Evolutionary conservation across 2,888 invertebrate species (phyloP).

Genomic region (Chorisops tibialis): DNA sequence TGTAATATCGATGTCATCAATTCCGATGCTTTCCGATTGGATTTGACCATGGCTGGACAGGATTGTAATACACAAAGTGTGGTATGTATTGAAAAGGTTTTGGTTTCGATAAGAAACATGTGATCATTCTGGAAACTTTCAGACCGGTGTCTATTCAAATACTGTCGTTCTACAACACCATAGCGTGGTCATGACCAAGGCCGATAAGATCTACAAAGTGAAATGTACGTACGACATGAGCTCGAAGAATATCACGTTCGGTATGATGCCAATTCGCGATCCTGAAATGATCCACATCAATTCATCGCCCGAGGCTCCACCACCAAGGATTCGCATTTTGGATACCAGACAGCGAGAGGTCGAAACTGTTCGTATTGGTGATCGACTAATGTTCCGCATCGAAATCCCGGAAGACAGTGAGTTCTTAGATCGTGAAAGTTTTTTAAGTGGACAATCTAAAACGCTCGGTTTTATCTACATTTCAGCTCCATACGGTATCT

Average conservation of each 20-base stretch:
- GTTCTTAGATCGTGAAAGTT: slow-evolving; percentile 42
- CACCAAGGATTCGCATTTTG: slow-evolving; percentile 88
- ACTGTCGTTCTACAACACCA: slow-evolving; percentile 93
- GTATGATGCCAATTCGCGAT: slow-evolving; percentile 95
- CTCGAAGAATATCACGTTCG: slow-evolving; percentile 93
- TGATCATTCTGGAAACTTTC: no score
- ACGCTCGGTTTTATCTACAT: background rate
- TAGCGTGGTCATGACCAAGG: slow-evolving; percentile 94
- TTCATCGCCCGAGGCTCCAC: slow-evolving; percentile 90
- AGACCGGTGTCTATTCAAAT: slow-evolving; percentile 92
- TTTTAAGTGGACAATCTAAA: background rate
- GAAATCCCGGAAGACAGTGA: slow-evolving; percentile 95
- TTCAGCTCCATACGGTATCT: slow-evolving; percentile 90
- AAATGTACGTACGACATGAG: slow-evolving; percentile 96
- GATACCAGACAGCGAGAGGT: slow-evolving; percentile 84
- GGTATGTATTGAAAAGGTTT: slow-evolving; percentile 66
- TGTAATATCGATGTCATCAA: slow-evolving; percentile 93
- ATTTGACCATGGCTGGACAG: slow-evolving; percentile 89
- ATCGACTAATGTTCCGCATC: slow-evolving; percentile 90
- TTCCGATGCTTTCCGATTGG: slow-evolving; percentile 86
- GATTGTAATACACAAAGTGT: slow-evolving; percentile 95
- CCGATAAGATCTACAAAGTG: slow-evolving; percentile 94
- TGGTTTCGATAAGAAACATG: slow-evolving; percentile 11
- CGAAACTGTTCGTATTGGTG: slow-evolving; percentile 91
- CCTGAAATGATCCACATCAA: slow-evolving; percentile 96